These are phyloP conservation scores for Syrista parreyssii DNA, from an alignment of 2,888 invertebrate genomes.

Conservation along the genomic window DNA sequence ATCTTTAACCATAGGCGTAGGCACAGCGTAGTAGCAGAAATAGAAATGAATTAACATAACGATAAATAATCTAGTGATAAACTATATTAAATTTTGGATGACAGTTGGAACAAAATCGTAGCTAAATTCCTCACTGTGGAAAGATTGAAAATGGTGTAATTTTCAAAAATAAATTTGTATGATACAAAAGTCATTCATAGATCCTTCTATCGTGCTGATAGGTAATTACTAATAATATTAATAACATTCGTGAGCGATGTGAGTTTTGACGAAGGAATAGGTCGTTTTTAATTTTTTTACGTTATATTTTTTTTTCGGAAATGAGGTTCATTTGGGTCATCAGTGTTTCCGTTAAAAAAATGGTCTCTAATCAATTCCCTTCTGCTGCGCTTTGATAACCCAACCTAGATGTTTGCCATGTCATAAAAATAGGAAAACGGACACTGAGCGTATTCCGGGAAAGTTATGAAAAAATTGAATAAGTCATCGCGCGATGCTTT, in stretches of 20 bases:
- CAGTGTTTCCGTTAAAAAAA: background rate
- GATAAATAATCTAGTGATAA: background rate
- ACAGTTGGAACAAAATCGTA: too few relatives aligned
- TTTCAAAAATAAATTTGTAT: background rate
- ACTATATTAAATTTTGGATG: background rate
- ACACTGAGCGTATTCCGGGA: background rate
- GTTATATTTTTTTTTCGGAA: background rate
- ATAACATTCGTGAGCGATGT: background rate
- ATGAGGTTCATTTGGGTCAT: background rate
- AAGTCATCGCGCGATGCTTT: background rate
- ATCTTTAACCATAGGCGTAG: slow-evolving; percentile 1
- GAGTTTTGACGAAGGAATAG: background rate
- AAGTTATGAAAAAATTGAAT: background rate
- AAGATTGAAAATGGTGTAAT: background rate
- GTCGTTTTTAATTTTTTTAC: background rate
- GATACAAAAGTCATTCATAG: background rate
- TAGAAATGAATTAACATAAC: background rate
- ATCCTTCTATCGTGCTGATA: background rate
- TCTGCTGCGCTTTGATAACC: background rate
- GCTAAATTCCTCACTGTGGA: too few relatives aligned
- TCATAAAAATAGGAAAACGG: background rate
- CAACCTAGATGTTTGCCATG: background rate
- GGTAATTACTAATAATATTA: background rate
- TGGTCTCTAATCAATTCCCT: background rate
- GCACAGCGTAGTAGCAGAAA: background rate